A percentile compares a stretch with the other conserved stretches of the same genome.
Evolutionary conservation across 1,140 invertebrate genomes (phyloP).

Genomic region (Luehdorfia chinensis): DNA sequence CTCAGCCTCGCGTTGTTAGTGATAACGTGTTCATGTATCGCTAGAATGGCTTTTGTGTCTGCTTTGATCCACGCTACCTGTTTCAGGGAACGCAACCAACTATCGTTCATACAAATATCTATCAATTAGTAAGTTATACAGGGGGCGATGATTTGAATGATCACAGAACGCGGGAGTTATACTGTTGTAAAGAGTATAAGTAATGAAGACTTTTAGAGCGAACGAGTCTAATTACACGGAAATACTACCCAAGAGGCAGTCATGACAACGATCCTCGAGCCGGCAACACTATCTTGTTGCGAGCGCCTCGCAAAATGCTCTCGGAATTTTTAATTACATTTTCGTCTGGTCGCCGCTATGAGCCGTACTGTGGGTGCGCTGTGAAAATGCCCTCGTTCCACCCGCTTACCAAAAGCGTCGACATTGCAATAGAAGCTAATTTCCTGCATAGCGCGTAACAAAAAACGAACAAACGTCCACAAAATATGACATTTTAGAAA

Average conservation of each 20-base stretch:
- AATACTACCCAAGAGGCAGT: slow-evolving; percentile 69
- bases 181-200: slow-evolving; percentile 38
- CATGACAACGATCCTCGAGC: slow-evolving; percentile 62
- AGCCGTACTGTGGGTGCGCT: slow-evolving; percentile 53
- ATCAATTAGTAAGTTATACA: slow-evolving; percentile 7
- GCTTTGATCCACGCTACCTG: slow-evolving; percentile 96
- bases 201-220: slow-evolving; percentile 56
- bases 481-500: slow-evolving; percentile 54
- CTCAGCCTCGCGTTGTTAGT: slow-evolving; percentile 91
- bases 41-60: slow-evolving; percentile 93
- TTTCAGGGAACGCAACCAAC: slow-evolving; percentile 35
- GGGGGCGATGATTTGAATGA: slow-evolving; percentile 2
- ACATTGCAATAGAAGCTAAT: slow-evolving; percentile 76
- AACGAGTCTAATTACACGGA: slow-evolving; percentile 73
- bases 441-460: slow-evolving; percentile 71
- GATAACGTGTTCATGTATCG: slow-evolving; percentile 94
- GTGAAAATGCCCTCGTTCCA: slow-evolving; percentile 68
- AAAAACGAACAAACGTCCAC: slow-evolving; percentile 56
- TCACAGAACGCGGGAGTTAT: background rate
- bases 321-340: slow-evolving; percentile 77
- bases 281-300: slow-evolving; percentile 74
- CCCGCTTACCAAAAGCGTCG: slow-evolving; percentile 70
- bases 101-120: slow-evolving; percentile 16
- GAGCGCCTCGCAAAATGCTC: slow-evolving; percentile 68
- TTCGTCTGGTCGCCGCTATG: slow-evolving; percentile 69